Conservation (phyloP, 37 sponge, comb jelly and placozoan genomes). For the Chondrilla cf. caribensis region DNA sequence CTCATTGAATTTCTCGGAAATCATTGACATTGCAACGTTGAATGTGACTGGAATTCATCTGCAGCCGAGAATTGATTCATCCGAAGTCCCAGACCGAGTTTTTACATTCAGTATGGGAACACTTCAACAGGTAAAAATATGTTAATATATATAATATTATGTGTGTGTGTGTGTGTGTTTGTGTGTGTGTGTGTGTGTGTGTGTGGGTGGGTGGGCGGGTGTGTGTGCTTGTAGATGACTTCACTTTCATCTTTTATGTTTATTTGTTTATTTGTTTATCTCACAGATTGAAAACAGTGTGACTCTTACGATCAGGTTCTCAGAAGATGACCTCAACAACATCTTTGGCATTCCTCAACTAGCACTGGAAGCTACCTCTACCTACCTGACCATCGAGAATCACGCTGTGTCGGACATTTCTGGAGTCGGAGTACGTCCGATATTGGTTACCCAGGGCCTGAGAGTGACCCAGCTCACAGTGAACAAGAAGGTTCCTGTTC, state of each 20-base stretch:
- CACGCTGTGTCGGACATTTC: slow-evolving; percentile 60
- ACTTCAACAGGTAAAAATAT: slow-evolving; percentile 3
- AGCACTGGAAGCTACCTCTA: slow-evolving; percentile 56
- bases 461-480: slow-evolving; percentile 43
- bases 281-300: slow-evolving; percentile 36
- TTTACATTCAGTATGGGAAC: slow-evolving; percentile 52
- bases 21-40: slow-evolving; percentile 44
- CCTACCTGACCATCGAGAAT: slow-evolving; percentile 55
- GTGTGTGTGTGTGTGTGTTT: no score
- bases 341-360: slow-evolving; percentile 70
- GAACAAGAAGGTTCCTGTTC: slow-evolving; percentile 75
- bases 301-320: slow-evolving; percentile 35
- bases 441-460: slow-evolving; percentile 40
- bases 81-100: slow-evolving; percentile 45
- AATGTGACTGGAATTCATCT: slow-evolving; percentile 35
- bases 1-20: slow-evolving; percentile 73
- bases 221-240: no score
- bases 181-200: no score
- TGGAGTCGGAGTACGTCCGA: slow-evolving; percentile 45
- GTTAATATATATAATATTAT: no score
- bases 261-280: no score
- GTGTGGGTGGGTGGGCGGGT: no score
- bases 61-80: slow-evolving; percentile 65
- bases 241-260: no score
- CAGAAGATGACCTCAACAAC: slow-evolving; percentile 58